Percentiles rank a stretch among this genome's conserved stretches.
These are phyloP conservation scores for Sinocyclocheilus maitianheensis DNA, from an alignment of 2,113 vertebrate genomes.

Conservation along the genomic window DNA sequence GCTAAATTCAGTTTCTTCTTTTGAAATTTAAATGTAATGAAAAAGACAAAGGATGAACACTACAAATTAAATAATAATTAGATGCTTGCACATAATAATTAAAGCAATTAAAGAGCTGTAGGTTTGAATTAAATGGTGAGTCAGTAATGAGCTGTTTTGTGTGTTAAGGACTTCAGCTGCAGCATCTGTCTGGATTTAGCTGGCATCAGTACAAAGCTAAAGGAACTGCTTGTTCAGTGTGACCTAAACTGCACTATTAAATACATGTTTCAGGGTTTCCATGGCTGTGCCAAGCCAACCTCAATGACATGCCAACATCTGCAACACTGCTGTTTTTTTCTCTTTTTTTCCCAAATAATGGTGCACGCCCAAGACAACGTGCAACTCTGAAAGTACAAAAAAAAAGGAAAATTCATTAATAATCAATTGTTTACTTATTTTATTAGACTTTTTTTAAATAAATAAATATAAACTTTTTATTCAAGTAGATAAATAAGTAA, in stretches of 20 bases:
- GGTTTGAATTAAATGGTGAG: constrained; percentile 12
- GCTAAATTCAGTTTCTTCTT: background rate
- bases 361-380: background rate
- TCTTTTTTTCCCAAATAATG: background rate
- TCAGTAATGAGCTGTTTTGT: constrained; percentile 5
- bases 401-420: background rate
- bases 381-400: background rate
- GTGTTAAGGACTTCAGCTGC: constrained; percentile 50
- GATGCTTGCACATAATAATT: background rate
- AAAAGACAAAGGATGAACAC: constrained; percentile 5
- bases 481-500: no score
- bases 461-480: no score
- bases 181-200: constrained; percentile 64
- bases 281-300: background rate
- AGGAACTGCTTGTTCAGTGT: constrained; percentile 40
- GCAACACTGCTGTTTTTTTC: background rate
- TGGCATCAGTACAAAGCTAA: constrained; percentile 60
- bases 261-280: constrained; percentile 18
- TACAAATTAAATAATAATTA: constrained; percentile 20
- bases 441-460: no score
- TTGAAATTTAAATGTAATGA: constrained; percentile 21
- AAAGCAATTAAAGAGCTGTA: constrained; percentile 5
- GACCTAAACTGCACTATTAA: constrained; percentile 49
- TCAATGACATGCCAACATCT: constrained; percentile 12
- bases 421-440: no score